Base-by-base conservation (phyloP, 1,140 invertebrate genomes). In the Cotesia vestalis region DNA sequence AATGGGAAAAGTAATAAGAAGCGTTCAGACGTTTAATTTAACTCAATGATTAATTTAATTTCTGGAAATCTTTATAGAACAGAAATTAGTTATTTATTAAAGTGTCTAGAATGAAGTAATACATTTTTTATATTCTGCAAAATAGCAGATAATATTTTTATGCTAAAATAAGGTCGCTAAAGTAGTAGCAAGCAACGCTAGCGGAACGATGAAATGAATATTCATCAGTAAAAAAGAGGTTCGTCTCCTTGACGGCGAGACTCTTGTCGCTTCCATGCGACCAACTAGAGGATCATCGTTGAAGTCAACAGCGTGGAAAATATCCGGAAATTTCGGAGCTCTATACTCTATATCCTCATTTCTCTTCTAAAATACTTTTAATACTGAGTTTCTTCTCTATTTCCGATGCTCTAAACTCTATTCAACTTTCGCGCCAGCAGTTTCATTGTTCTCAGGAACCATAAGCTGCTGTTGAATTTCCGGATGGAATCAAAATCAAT, bases 131-230 rank as follows among this genome's bases (percentile, higher is more conserved):
- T 4, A 17, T 9, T 64, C 14, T 38, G 55, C 40, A 52, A 63
- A 46, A 61, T 27, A 59, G 57, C 12, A 36, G 46, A 11, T 51
- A 40, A 38, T 62, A 69, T 69, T 38, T 71, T 62, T 52, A 17
- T n/a, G 36, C 38, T 73, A 78, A 83, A 85, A 85, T 81, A 81
- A 77, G 83, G 81, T 84, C 82, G 84, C 76, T 75, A 78, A 67
- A 78, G 62, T 51, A 60, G 60, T 66, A 68, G 67, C 70, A 76
- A 68, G 67, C 70, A 76, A 73, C 60, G 77, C 75, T 75, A 78
- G 73, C 70, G 74, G 77, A 75, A 79, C 70, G 77, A 78, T 77
- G 81, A 82, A 73, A 79, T 86, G 85, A 86, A 86, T 86, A 86
- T 86, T 86, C 84, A 85, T 82, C 80, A 73, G 72, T 81, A 73